Percentiles rank a stretch among this genome's conserved stretches.
phyloP scores from a whole-genome alignment of 2,888 invertebrate genomes.

The Polietes domitor region DNA sequence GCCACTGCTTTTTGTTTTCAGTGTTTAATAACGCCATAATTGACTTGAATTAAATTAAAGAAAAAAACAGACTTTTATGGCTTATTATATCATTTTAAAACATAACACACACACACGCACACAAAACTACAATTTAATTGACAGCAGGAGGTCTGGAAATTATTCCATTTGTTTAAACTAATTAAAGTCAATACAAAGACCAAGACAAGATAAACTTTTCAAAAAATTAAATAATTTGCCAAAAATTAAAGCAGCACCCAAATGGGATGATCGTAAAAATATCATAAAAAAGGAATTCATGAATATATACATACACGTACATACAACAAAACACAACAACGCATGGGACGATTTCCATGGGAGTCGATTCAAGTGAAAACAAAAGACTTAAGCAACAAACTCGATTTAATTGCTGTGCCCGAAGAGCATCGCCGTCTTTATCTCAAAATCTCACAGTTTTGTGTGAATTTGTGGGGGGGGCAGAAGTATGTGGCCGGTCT shows the following conservation, averaged over 20 bases:
- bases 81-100: constrained; percentile 29
- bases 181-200: constrained; percentile 24
- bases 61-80: background rate
- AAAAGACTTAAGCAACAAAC: constrained; percentile 33
- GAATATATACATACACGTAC: background rate
- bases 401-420: background rate
- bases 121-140: constrained; percentile 52
- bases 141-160: constrained; percentile 49
- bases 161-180: constrained; percentile 33
- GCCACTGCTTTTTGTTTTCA: background rate
- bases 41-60: background rate
- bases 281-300: constrained; percentile 25
- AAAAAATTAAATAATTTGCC: constrained; percentile 49
- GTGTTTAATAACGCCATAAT: constrained; percentile 33
- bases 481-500: too few species aligned
- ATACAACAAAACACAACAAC: background rate
- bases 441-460: too few species aligned
- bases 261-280: constrained; percentile 11
- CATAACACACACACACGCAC: background rate
- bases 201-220: background rate
- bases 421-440: background rate
- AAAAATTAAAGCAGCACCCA: constrained; percentile 36
- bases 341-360: background rate
- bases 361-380: background rate
- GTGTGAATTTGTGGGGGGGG: too few species aligned